phyloP scores from a whole-genome alignment of 1,140 invertebrate genomes.

The Acromyrmex heyeri region DNA sequence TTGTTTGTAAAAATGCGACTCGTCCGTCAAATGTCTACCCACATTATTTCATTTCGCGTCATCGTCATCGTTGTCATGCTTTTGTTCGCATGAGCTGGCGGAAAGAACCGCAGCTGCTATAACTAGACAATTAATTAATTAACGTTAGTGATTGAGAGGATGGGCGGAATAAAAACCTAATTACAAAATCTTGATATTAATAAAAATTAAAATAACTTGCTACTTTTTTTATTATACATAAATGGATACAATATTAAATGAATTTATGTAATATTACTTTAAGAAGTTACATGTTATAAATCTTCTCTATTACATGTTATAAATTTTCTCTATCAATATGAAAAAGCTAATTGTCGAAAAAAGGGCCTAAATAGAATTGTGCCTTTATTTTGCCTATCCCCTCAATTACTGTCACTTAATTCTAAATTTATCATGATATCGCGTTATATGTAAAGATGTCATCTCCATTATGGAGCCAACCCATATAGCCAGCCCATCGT shows the following conservation, averaged over 20 bases:
- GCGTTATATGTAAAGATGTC: constrained; percentile 53
- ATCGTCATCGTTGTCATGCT: constrained; percentile 35
- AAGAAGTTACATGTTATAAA: too few species aligned
- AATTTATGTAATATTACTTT: too few species aligned
- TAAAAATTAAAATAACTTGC: too few species aligned
- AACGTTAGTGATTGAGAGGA: constrained; percentile 74
- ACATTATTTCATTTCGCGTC: constrained; percentile 14
- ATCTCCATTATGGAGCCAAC: constrained; percentile 12
- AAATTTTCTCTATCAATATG: too few species aligned
- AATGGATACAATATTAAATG: too few species aligned
- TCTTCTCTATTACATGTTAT: too few species aligned
- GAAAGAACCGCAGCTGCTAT: constrained; percentile 71
- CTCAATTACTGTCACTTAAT: constrained; percentile 74
- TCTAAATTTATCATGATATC: constrained; percentile 72
- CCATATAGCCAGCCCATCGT: constrained; percentile 1
- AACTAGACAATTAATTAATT: constrained; percentile 82
- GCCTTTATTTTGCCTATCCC: too few species aligned
- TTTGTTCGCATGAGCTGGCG: constrained; percentile 56
- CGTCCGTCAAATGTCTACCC: constrained; percentile 30
- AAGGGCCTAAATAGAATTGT: too few species aligned
- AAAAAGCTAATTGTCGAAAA: too few species aligned
- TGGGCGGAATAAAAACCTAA: too few species aligned
- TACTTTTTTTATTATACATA: too few species aligned
- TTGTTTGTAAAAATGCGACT: constrained; percentile 71
- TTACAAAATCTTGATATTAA: too few species aligned